A percentile compares a stretch with the other conserved stretches of the same genome.
These are phyloP conservation scores for Epizoanthus stellaris DNA, from an alignment of 92 coral and sea anemone genomes.

Conservation along the genomic window DNA sequence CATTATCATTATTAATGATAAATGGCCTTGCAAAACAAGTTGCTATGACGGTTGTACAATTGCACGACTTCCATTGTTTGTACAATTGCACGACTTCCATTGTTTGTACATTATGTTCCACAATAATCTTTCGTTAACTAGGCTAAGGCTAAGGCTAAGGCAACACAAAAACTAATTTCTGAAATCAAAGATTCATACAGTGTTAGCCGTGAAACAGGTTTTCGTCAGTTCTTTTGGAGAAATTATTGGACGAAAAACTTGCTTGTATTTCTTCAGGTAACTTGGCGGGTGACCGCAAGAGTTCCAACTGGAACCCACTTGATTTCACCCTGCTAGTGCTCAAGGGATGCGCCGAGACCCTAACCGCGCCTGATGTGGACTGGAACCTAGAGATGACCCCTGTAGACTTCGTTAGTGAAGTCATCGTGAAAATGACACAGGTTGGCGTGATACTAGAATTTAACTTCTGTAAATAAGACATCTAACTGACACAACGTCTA, in stretches of 20 bases:
- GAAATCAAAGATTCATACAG: no score
- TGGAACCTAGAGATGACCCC: constrained; percentile 93
- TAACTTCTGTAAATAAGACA: neutral
- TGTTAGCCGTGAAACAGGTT: neutral
- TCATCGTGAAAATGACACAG: constrained; percentile 91
- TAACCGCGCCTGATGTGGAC: constrained; percentile 81
- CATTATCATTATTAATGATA: no score
- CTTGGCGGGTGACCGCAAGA: constrained; percentile 77
- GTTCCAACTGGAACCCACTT: constrained; percentile 78
- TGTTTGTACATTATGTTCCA: no score
- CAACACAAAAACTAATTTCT: no score
- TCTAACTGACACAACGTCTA: no score
- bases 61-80: no score
- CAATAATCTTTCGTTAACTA: no score
- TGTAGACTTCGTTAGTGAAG: constrained; percentile 83
- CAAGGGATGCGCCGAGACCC: constrained; percentile 76
- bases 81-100: no score
- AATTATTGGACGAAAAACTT: neutral
- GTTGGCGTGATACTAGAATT: constrained; percentile 21
- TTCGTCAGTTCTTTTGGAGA: neutral
- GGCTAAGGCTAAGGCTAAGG: no score
- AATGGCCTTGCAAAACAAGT: no score
- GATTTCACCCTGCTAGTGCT: constrained; percentile 83
- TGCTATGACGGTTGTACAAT: no score
- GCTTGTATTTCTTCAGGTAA: constrained; percentile 58